These are phyloP conservation scores for Brenthis ino DNA, from an alignment of 2,888 invertebrate genomes.

Conservation along the genomic window DNA sequence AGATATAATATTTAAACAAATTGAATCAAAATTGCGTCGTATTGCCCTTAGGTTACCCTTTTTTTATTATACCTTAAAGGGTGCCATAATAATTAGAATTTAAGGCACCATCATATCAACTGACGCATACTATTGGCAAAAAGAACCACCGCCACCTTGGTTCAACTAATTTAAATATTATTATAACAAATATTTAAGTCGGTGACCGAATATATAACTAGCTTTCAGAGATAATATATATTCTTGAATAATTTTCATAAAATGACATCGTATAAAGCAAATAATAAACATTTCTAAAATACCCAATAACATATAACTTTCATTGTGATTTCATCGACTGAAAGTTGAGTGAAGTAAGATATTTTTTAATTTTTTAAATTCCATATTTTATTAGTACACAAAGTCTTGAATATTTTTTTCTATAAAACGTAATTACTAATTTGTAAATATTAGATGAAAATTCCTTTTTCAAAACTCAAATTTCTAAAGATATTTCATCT, in stretches of 20 bases:
- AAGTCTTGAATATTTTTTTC: no score
- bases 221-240: constrained; percentile 8
- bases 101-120: no score
- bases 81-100: no score
- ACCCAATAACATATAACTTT: not conserved
- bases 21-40: no score
- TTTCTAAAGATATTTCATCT: not conserved
- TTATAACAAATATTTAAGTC: constrained; percentile 8
- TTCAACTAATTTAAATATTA: constrained; percentile 17
- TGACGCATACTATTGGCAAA: no score
- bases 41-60: no score
- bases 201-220: constrained; percentile 3
- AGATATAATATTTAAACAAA: constrained; percentile 14
- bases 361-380: no score
- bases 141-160: not conserved
- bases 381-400: no score
- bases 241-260: not conserved
- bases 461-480: not conserved
- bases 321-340: not conserved
- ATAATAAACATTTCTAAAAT: constrained; percentile 11
- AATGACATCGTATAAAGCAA: not conserved
- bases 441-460: no score
- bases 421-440: no score
- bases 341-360: not conserved
- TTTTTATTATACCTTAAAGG: no score